Evolutionary conservation across 2,113 vertebrate species (phyloP), one percentile per base, ranked within the genome.

Genomic region (Sardina pilchardus): DNA sequence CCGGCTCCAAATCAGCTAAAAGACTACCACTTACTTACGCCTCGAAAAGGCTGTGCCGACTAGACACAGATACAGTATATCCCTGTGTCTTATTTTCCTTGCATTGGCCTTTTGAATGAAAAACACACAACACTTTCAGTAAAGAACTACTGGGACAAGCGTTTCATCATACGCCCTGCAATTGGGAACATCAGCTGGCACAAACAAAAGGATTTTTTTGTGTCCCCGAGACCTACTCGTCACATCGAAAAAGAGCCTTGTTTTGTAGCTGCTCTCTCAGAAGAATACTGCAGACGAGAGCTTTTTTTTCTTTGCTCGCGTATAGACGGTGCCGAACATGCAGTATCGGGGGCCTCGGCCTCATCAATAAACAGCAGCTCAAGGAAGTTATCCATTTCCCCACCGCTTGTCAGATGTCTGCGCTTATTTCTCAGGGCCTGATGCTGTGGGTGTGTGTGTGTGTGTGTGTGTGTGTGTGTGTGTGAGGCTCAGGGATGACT

Each of bases 401-500:
- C 53, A 24, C 53, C 53, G 1, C 19, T 59, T 59, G 53, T 59
- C 53, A 59, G 53, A 59, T 24, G 53, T 59, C 53, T 59, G 21
- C 21, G 53, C 53, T 59, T 59, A 24, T 59, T 59, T 59, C 6
- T 59, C 53, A 59, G 21, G 1, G 19, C 1, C 0, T 59, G 21
- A 59, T 59, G 19, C 53, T 24, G 53, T 59, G 53, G 53, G 21
- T 59, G 53, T n/a, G n/a, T n/a, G n/a, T n/a, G n/a, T 24, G 53
- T 59, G 53, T 21, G 21, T 59, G 53, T 24, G 53, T 59, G 53
- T 21, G 21, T 59, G 53, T 24, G 53, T 59, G 53, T 21, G 21
- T 59, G 53, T 59, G 19, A 5, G 21, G 90, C 53, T 84, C 86
- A 87, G 50, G 78, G 86, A 85, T 82, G 87, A 87, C 86, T 56